Conservation (phyloP, 2,113 vertebrate genomes). For the Donacobius atricapilla region DNA sequence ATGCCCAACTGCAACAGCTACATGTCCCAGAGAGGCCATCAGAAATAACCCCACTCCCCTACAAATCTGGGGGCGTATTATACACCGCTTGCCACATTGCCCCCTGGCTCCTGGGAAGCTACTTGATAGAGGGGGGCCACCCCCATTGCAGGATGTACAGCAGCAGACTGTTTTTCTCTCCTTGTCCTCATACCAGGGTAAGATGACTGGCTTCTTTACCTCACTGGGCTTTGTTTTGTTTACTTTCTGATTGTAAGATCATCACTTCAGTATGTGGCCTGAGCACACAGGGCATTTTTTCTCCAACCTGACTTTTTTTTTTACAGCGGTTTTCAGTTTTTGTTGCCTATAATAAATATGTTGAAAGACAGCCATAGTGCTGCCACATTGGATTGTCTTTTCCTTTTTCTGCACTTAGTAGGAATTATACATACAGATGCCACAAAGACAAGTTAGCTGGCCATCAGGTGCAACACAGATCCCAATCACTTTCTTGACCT, state of each 20-base stretch:
- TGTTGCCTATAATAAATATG: not conserved
- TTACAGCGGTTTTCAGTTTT: not conserved
- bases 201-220: rapidly evolving
- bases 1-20: not conserved
- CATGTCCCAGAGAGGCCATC: not conserved
- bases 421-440: not conserved
- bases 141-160: not conserved
- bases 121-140: not conserved
- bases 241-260: not conserved
- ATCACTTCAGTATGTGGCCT: not conserved
- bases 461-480: not conserved
- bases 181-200: not conserved
- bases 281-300: not conserved
- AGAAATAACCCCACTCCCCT: not conserved
- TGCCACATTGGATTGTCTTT: not conserved
- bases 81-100: rapidly evolving
- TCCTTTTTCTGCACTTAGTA: not conserved
- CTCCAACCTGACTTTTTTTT: not conserved
- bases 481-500: not conserved
- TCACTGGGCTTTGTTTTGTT: not conserved
- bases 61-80: not conserved
- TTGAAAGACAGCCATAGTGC: not conserved
- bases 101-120: not conserved
- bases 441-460: not conserved
- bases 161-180: not conserved